Conservation (phyloP, 2,888 invertebrate genomes). For the Caenorhabditis angaria region DNA sequence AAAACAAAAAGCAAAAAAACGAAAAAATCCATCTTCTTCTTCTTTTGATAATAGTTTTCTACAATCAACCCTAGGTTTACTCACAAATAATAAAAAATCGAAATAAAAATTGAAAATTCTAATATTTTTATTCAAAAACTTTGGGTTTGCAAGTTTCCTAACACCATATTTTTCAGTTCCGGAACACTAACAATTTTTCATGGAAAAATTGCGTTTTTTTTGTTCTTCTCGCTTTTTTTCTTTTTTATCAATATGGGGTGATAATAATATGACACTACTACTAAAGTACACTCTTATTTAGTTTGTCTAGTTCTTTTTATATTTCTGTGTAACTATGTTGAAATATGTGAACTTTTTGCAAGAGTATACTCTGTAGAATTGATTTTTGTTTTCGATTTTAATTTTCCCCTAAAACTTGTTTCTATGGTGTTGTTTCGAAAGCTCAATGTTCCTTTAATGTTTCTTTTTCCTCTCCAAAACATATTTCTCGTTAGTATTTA, state of each 20-base stretch:
- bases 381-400: no score
- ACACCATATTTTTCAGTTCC: neutral
- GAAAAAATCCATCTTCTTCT: constrained; percentile 1
- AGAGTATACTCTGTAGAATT: no score
- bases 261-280: neutral
- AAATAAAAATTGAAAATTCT: constrained; percentile 18
- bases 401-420: no score
- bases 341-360: no score
- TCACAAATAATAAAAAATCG: neutral
- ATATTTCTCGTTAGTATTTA: no score
- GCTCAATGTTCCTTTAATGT: no score
- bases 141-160: neutral
- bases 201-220: neutral
- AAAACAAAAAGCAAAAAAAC: constrained; percentile 1
- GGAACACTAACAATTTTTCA: no score
- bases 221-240: neutral
- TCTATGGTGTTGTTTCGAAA: no score
- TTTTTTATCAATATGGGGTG: constrained; percentile 2
- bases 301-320: neutral
- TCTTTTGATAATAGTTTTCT: neutral
- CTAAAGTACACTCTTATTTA: neutral
- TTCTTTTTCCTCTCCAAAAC: no score
- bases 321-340: neutral
- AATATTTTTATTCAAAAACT: constrained; percentile 8
- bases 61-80: neutral